phyloP scores from a whole-genome alignment of 2,888 invertebrate genomes.

The Pilophorus perplexus region DNA sequence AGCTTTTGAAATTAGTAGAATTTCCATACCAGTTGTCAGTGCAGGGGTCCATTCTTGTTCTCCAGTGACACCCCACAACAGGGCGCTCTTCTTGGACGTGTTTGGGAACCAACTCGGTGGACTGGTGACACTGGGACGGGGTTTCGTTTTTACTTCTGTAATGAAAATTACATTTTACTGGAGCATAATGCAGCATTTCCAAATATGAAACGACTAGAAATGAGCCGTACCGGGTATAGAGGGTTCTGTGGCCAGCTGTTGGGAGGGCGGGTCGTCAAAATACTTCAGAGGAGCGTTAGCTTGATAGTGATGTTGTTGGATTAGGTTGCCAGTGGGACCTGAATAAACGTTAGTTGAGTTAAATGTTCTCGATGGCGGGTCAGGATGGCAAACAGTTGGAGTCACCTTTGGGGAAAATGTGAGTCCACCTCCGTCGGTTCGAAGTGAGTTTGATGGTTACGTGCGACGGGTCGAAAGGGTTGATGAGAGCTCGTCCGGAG shows the following conservation, averaged over 20 bases:
- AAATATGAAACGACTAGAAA: too few species aligned
- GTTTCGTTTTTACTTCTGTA: conserved; percentile 13
- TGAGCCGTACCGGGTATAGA: too few species aligned
- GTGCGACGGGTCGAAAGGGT: conserved; percentile 97
- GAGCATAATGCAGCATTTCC: neutral
- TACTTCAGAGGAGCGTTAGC: conserved; percentile 52
- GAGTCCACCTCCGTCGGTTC: conserved; percentile 94
- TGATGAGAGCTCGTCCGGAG: conserved; percentile 85
- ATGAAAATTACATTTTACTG: neutral
- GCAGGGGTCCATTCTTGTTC: conserved; percentile 98
- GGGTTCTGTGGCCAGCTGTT: conserved; percentile 9
- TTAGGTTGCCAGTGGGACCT: conserved; percentile 85
- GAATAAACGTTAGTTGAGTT: conserved; percentile 10
- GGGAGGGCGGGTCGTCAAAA: conserved; percentile 47
- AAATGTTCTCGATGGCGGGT: neutral
- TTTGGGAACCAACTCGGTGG: conserved; percentile 12
- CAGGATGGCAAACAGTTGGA: too few species aligned
- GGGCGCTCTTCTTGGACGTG: conserved; percentile 50
- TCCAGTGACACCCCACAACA: conserved; percentile 91
- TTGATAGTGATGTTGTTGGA: conserved; percentile 91
- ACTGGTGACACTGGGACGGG: conserved; percentile 5
- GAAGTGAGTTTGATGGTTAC: conserved; percentile 95
- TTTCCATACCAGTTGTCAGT: conserved; percentile 93
- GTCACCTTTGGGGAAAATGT: conserved; percentile 69
- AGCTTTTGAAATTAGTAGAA: too few species aligned